Conservation (phyloP, 2,113 vertebrate genomes). For the Noturus placidus region DNA sequence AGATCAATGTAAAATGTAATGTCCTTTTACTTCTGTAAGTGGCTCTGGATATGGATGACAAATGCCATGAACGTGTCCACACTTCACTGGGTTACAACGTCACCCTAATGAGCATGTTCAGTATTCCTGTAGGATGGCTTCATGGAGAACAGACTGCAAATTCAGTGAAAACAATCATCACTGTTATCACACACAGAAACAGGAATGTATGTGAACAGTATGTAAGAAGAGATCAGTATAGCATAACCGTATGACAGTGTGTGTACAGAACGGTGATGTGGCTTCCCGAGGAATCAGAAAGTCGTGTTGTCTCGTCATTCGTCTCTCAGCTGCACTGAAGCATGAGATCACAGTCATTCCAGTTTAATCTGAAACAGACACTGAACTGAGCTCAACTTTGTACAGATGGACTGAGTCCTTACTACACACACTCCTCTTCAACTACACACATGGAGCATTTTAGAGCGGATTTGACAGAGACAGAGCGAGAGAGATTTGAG, state of each 20-base stretch:
- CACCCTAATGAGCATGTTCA: not conserved
- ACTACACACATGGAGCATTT: not conserved
- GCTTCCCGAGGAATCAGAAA: not conserved
- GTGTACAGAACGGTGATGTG: not conserved
- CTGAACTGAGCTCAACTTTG: not conserved
- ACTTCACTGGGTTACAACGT: not conserved
- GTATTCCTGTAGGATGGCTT: not conserved
- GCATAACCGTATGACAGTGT: not conserved
- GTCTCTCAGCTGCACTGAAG: not conserved
- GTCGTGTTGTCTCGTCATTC: not conserved
- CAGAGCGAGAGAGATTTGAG: not conserved
- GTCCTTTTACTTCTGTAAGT: not conserved
- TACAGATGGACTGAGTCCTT: not conserved
- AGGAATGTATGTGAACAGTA: not conserved
- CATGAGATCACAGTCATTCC: not conserved
- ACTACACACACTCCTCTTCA: not conserved
- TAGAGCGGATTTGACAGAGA: not conserved
- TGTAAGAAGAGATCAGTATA: not conserved
- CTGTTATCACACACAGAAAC: not conserved
- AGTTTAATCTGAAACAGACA: constrained; percentile 2
- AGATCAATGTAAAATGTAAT: not conserved
- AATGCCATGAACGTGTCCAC: not conserved
- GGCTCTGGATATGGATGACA: not conserved
- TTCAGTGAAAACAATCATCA: not conserved
- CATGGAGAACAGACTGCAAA: not conserved